phyloP scores from a whole-genome alignment of 2,888 invertebrate genomes.

The Gandaritis pyraliata region DNA sequence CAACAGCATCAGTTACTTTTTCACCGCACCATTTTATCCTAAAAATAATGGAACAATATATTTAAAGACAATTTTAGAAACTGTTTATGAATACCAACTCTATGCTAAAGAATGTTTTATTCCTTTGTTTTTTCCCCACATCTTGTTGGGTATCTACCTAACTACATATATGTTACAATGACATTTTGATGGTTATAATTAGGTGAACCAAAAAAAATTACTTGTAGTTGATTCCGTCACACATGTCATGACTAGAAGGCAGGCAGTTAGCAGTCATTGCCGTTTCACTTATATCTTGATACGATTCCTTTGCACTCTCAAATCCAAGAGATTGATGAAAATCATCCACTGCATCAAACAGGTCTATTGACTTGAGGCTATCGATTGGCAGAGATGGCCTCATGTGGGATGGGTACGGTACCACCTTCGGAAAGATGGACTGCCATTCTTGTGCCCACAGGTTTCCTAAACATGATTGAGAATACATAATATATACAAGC shows the following conservation, averaged over 20 bases:
- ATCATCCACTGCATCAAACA: conserved; percentile 85
- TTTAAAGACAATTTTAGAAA: no score
- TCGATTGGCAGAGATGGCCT: conserved; percentile 79
- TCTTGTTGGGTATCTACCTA: no score
- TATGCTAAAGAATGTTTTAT: no score
- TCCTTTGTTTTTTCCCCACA: no score
- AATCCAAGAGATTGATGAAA: conserved; percentile 86
- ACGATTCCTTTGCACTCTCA: conserved; percentile 84
- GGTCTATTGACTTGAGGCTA: conserved; percentile 68
- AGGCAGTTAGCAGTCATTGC: conserved; percentile 85
- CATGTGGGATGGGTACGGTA: conserved; percentile 77
- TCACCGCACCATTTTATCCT: conserved; percentile 80
- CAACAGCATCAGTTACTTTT: conserved; percentile 65
- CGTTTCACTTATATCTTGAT: conserved; percentile 85
- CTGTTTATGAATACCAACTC: no score
- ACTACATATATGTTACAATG: no score
- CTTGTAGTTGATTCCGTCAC: conserved; percentile 87
- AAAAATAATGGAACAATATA: conserved; percentile 28
- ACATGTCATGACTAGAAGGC: conserved; percentile 89
- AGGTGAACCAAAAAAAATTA: conserved; percentile 43
- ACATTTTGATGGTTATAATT: no score
- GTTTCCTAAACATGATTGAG: conserved; percentile 76
- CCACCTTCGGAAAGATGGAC: conserved; percentile 76
- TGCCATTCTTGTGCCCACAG: conserved; percentile 88
- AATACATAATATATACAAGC: background rate